Evolutionary conservation across 2,888 invertebrate species (phyloP), one percentile per base, ranked within the genome.

Genomic region (Augochlorella aurata): DNA sequence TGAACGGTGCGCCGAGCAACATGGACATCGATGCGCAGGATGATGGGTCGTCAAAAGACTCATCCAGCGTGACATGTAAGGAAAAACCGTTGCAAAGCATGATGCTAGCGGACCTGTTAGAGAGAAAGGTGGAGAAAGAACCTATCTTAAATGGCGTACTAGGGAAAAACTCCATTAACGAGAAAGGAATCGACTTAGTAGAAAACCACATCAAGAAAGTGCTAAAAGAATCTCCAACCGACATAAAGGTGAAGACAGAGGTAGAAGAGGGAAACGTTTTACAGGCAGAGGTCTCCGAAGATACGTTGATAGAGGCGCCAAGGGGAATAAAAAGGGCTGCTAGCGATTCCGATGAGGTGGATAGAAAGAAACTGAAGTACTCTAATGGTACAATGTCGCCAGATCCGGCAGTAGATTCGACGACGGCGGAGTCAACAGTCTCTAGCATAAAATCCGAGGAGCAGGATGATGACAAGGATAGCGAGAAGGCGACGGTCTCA

Each of bases 71-170:
- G 5, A 81, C 89, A 21, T 91, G 91, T 1, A 93, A 93, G 91
- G 96, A 96, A 90, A 97, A 97, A 93, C 95, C 94, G 0, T 88
- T 95, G 71, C 93, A 93, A 61, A 91, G 91, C 49, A 92, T 93
- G 91, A 97, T 97, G 96, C 94, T 98, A 67, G 97, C 97, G 0
- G 97, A 98, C 92, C 94, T 98, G 72, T 94, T 98, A 5, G 98
- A 98, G 92, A 96, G 97, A 90, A 97, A 97, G 92, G 94, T 95
- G 16, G 95, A 95, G 69, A 95, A 95, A 79, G 95, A 95, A 74
- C 94, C 95, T 0, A 93, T 95, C 63, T 90, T 95, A 88, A 96
- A 96, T 90, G 96, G 96, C 7, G 94, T 95, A 29, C 89, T 95
- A 54, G 94, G 94, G 8, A 95, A 95, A 89, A 95, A 95, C 87